Evolutionary conservation across 1,140 invertebrate genomes (phyloP), one percentile per base, ranked within the genome.

Genomic region (Odontomachus brunneus): DNA sequence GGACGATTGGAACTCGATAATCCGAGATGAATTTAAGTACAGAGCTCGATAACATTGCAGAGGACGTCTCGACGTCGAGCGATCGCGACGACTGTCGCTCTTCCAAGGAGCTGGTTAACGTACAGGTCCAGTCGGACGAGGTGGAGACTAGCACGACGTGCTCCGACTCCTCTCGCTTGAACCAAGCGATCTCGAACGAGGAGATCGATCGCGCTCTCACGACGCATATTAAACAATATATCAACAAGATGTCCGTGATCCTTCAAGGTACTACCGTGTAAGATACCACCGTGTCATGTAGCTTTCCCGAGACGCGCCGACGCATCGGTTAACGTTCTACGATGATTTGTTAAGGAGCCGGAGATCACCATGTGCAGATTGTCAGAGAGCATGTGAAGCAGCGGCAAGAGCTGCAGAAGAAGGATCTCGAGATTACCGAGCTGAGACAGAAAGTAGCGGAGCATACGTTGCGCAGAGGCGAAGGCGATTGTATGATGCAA

Each of bases 201-300:
- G 60, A 84, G 49, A 87, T 90, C n/a, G 85, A 89, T 75, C 51
- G 49, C 19, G 84, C 71, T 0, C 53, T 90, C 17, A 71, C 84
- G 48, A 85, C 11, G 19, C 66, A 88, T 14, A 48, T 90, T 2
- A 85, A 48, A 69, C 75, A 55, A 38, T 89, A 80, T 17, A 89
- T 89, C 55, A 17, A 73, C 15, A 87, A 69, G 72, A 78, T 90
- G 67, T 78, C 63, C 19, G 48, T 29, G 26, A 51, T n/a, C 4
- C 38, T 90, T 53, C 75, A 88, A 89, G 87, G 89, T 89, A 85
- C 44, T 51, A 57, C 11, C n/a, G 9, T 29, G 0, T 33, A 49
- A 38, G 51, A 7, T 59, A 17, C 38, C 38, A 44, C 38, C 1
- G 59, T 29, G 5, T 38, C 29, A 19, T 2, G 19, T 48, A 22